These are phyloP conservation scores for Glomeris marginata DNA, from an alignment of 2,888 invertebrate species.

Conservation along the genomic window DNA sequence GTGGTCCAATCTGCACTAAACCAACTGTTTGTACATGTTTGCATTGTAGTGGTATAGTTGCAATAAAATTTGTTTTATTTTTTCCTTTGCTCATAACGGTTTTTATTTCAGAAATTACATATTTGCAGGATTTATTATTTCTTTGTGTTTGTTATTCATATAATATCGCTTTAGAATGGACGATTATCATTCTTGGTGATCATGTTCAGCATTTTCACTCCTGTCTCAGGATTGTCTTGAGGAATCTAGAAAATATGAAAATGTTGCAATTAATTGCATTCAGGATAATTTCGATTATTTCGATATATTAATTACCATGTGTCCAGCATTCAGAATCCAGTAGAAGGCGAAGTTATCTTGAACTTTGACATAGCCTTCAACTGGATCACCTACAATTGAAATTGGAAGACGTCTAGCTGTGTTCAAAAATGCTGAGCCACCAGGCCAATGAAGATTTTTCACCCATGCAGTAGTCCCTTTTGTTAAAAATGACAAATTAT, in stretches of 20 bases:
- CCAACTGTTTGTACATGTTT: too few species aligned
- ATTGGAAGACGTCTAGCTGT: conserved; percentile 40
- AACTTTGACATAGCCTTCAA: conserved; percentile 57
- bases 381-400: conserved; percentile 38
- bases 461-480: conserved; percentile 61
- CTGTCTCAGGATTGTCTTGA: conserved; percentile 53
- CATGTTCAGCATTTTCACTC: conserved; percentile 43
- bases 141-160: too few species aligned
- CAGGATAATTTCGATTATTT: too few species aligned
- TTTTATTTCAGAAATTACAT: too few species aligned
- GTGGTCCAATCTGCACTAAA: too few species aligned
- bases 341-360: conserved; percentile 54
- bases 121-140: too few species aligned
- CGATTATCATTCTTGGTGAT: conserved; percentile 14
- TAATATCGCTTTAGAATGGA: too few species aligned
- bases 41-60: too few species aligned
- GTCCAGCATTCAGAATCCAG: conserved; percentile 64
- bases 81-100: too few species aligned
- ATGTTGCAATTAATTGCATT: too few species aligned
- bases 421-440: conserved; percentile 41
- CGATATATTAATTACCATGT: conserved; percentile 58
- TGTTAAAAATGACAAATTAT: neutral
- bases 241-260: conserved; percentile 39
- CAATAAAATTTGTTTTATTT: too few species aligned
- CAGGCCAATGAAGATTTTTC: conserved; percentile 48